These are phyloP conservation scores for Steinernema scapterisci DNA, from an alignment of 2,888 invertebrate species.

Conservation along the genomic window DNA sequence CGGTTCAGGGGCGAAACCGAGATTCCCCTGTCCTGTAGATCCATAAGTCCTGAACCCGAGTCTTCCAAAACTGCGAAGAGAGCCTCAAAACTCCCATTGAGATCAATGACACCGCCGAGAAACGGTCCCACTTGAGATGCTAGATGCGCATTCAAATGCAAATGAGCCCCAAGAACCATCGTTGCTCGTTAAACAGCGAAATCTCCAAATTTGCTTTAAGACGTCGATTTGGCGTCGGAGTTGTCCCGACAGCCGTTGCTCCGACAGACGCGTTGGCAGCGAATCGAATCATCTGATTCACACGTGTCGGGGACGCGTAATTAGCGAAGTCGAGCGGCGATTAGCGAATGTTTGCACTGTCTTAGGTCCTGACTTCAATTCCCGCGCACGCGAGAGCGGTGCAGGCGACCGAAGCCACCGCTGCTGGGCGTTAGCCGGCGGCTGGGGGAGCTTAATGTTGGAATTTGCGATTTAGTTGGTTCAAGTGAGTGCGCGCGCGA, in stretches of 20 bases:
- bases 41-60: too few relatives aligned
- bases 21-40: too few relatives aligned
- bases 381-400: too few relatives aligned
- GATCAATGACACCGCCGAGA: background rate
- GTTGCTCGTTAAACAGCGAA: background rate
- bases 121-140: background rate
- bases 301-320: slow-evolving; percentile 29
- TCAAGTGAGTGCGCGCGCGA: slow-evolving; percentile 11
- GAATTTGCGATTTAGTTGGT: slow-evolving; percentile 7
- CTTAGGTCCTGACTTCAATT: background rate
- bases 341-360: slow-evolving; percentile 11
- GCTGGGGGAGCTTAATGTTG: background rate
- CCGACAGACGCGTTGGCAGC: background rate
- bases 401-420: background rate
- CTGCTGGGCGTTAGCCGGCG: background rate
- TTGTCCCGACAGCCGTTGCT: background rate
- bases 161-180: background rate
- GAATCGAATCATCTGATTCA: background rate
- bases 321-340: slow-evolving; percentile 11
- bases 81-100: too few relatives aligned
- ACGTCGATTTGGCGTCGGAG: background rate
- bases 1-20: background rate
- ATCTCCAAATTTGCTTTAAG: background rate
- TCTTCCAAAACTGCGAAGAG: too few relatives aligned
- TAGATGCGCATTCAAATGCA: background rate